Percentiles rank a stretch among this genome's conserved stretches.
These are phyloP conservation scores for Mythimna ferrago DNA, from an alignment of 2,888 invertebrate species.

Conservation along the genomic window DNA sequence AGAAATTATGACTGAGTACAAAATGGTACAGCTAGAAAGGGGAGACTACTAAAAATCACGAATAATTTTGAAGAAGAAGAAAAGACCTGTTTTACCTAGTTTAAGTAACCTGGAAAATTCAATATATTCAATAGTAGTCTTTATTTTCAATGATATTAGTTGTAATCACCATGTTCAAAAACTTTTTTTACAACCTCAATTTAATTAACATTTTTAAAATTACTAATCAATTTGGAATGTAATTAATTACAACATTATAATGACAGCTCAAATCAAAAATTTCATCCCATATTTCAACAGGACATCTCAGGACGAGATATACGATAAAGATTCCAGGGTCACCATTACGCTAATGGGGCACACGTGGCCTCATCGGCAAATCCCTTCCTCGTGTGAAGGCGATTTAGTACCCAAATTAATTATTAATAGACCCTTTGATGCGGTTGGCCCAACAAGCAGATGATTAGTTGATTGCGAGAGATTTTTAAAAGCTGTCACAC, in stretches of 20 bases:
- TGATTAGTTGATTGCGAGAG: slow-evolving; percentile 85
- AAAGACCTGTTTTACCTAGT: too few relatives aligned
- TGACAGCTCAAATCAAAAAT: slow-evolving; percentile 1
- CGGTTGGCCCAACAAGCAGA: slow-evolving; percentile 78
- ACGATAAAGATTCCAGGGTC: slow-evolving; percentile 81
- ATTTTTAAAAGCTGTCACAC: slow-evolving; percentile 72
- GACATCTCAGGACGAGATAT: slow-evolving; percentile 64
- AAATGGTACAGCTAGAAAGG: not conserved
- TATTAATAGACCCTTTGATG: slow-evolving; percentile 87
- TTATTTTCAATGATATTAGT: too few relatives aligned
- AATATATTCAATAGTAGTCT: too few relatives aligned
- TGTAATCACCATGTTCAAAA: not conserved
- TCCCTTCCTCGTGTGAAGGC: slow-evolving; percentile 88
- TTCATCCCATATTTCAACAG: slow-evolving; percentile 36
- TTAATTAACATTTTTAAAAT: not conserved
- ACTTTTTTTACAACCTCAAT: not conserved
- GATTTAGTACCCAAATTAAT: slow-evolving; percentile 89
- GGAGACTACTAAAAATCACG: not conserved
- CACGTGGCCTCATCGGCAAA: slow-evolving; percentile 86
- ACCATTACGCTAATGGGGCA: slow-evolving; percentile 88
- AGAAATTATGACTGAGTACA: not conserved
- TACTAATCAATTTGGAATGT: not conserved
- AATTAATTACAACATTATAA: not conserved
- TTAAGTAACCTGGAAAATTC: too few relatives aligned
- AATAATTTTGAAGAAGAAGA: not conserved